These are phyloP conservation scores for Pipistrellus nathusii DNA, from an alignment of 2,797 vertebrate genomes.

Conservation along the genomic window DNA sequence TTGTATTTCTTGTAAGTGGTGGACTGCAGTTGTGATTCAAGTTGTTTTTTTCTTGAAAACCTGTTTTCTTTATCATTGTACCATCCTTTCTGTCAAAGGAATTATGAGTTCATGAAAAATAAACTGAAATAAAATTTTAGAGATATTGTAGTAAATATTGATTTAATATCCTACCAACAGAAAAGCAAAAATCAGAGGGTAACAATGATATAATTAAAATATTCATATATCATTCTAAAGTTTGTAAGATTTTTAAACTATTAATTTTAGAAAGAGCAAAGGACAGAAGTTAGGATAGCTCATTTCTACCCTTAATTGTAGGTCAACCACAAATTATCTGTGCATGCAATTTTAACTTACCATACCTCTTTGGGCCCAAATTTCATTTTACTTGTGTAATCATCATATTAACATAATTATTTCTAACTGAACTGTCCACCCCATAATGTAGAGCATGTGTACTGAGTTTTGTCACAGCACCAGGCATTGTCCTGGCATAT, in stretches of 20 bases:
- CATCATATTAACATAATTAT: background rate
- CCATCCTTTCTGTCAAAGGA: background rate
- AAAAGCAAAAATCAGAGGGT: background rate
- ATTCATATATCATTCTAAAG: background rate
- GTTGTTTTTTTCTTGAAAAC: background rate
- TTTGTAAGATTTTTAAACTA: background rate
- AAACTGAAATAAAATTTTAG: background rate
- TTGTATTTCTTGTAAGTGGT: background rate
- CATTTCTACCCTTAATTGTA: background rate
- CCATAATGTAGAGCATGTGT: background rate
- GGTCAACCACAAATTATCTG: background rate
- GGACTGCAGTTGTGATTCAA: background rate
- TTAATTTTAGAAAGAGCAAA: background rate
- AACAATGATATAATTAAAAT: background rate
- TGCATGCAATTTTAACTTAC: background rate
- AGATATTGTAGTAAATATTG: background rate
- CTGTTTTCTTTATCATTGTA: background rate
- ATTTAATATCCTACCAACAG: background rate
- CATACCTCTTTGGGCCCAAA: background rate
- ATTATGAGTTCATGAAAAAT: background rate
- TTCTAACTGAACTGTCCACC: background rate
- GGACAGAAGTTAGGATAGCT: background rate
- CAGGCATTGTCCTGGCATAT: background rate
- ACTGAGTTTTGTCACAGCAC: background rate
- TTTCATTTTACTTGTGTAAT: background rate